phyloP scores from a whole-genome alignment of 2,113 vertebrate species.

The Pomatorhinus ruficollis region DNA sequence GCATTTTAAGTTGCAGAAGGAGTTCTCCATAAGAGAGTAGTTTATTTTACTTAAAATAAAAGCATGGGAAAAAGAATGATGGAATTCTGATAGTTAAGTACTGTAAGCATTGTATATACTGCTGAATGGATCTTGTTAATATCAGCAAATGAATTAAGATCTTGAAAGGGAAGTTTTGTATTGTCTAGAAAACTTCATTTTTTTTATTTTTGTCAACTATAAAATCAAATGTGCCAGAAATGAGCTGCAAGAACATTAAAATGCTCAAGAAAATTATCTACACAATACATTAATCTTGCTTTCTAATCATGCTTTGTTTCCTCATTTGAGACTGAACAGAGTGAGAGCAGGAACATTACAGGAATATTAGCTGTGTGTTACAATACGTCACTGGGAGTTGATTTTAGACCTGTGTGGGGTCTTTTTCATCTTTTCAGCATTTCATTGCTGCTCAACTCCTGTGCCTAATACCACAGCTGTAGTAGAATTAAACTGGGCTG shows the following conservation, averaged over 20 bases:
- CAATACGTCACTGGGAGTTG: background rate
- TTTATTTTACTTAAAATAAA: background rate
- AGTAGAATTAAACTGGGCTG: background rate
- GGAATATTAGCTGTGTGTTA: background rate
- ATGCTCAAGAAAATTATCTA: background rate
- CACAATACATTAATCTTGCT: background rate
- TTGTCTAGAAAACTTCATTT: fast-evolving
- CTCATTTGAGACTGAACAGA: background rate
- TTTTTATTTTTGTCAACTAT: background rate
- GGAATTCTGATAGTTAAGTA: background rate
- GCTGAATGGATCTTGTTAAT: background rate
- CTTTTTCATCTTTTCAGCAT: background rate
- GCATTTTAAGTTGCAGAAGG: background rate
- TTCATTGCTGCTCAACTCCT: background rate
- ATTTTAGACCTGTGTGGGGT: background rate
- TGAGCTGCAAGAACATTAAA: background rate
- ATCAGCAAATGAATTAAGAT: background rate
- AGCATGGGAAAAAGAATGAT: background rate
- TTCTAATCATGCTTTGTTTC: background rate
- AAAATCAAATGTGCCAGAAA: background rate
- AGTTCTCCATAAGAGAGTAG: background rate
- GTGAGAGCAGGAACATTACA: background rate
- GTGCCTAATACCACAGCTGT: background rate
- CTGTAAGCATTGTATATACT: background rate
- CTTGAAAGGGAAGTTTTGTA: background rate